Conservation (phyloP, 2,113 vertebrate genomes). For the Osmerus mordax region DNA sequence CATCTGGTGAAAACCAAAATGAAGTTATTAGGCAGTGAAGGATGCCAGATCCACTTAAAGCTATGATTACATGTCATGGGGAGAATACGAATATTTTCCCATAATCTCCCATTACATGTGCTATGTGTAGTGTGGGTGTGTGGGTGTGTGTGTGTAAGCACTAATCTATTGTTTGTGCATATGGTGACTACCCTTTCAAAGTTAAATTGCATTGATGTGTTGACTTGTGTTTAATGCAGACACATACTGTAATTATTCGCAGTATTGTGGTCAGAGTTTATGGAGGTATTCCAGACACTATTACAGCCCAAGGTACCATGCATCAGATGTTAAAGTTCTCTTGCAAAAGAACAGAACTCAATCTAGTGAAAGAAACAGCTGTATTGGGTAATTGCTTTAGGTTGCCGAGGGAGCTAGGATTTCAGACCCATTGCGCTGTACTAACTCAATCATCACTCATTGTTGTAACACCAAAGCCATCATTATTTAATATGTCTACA, state of each 20-base stretch:
- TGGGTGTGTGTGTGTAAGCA: not conserved
- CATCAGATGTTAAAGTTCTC: conserved; percentile 45
- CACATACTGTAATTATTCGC: too few relatives aligned
- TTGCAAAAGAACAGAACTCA: conserved; percentile 20
- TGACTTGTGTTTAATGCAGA: too few relatives aligned
- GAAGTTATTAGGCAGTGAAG: too few relatives aligned
- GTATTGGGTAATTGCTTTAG: conserved; percentile 40
- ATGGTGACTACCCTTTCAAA: not conserved
- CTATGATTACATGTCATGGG: too few relatives aligned
- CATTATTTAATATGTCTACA: not conserved
- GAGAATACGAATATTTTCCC: too few relatives aligned
- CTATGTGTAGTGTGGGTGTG: not conserved
- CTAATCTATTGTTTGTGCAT: not conserved
- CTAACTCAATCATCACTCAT: conserved; percentile 15
- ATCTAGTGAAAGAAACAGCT: conserved; percentile 43
- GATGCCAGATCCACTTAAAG: too few relatives aligned
- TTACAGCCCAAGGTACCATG: conserved; percentile 28
- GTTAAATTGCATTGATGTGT: not conserved
- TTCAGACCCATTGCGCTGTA: conserved; percentile 7
- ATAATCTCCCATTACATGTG: too few relatives aligned
- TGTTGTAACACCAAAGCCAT: conserved; percentile 19
- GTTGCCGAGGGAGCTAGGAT: conserved; percentile 9
- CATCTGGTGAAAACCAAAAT: too few relatives aligned
- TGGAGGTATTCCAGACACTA: not conserved
- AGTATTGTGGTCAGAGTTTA: not conserved